A percentile compares a stretch with the other conserved stretches of the same genome.
These are phyloP conservation scores for Actias luna DNA, from an alignment of 2,888 invertebrate genomes.

Conservation along the genomic window DNA sequence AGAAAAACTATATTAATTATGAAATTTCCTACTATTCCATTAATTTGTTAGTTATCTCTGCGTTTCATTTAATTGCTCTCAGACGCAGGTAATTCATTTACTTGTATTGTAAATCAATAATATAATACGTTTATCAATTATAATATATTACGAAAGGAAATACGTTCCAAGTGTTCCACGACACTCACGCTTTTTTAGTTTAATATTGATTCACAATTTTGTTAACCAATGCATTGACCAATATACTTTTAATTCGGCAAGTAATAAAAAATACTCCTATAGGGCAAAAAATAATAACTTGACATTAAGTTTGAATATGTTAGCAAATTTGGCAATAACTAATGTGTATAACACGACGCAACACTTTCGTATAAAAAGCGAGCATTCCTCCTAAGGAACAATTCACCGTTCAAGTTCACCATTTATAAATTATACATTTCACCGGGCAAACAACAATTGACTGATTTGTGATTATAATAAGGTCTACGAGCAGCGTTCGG, in stretches of 20 bases:
- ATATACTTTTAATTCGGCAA: conserved; percentile 40
- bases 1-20: too few species aligned
- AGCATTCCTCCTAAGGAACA: conserved; percentile 49
- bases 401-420: conserved; percentile 59
- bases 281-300: conserved; percentile 44
- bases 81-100: too few species aligned
- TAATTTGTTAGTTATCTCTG: too few species aligned
- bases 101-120: too few species aligned
- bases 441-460: conserved; percentile 73
- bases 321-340: conserved; percentile 55
- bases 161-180: too few species aligned
- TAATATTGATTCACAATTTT: too few species aligned
- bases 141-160: too few species aligned
- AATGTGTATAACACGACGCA: conserved; percentile 52
- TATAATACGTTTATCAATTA: too few species aligned
- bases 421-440: conserved; percentile 78
- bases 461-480: conserved; percentile 80
- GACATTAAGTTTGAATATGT: conserved; percentile 46
- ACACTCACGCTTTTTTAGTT: too few species aligned
- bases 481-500: conserved; percentile 65
- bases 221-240: background rate
- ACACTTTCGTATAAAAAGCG: conserved; percentile 50
- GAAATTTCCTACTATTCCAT: too few species aligned
- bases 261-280: conserved; percentile 40
- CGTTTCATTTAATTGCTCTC: too few species aligned